Evolutionary conservation across 2,888 invertebrate species (phyloP), one percentile per base, ranked within the genome.

Genomic region (Amphipoea oculea): DNA sequence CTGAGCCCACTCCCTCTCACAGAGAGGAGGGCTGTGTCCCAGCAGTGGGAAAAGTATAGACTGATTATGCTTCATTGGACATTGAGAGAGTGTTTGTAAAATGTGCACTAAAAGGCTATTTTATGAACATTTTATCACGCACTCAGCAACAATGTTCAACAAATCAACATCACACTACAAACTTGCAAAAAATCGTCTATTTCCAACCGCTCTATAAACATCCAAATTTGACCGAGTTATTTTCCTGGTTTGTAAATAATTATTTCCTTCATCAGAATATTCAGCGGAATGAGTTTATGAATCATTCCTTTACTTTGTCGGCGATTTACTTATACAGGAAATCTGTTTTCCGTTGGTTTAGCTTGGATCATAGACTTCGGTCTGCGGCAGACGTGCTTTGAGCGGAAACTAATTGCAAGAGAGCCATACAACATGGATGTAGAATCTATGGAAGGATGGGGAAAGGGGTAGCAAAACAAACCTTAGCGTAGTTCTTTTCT

Each of bases 381-480:
- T 94, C 95, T 95, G 95, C 91, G 92, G 93, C 93, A 93, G 96
- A 96, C 95, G 94, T 95, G 96, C 96, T 96, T 96, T 96, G 96
- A 95, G 95, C 95, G 94, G 95, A 95, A 96, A 96, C 96, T 96
- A 96, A 96, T 96, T 96, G 96, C 95, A 95, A 95, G 95, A 94
- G 93, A 95, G 93, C 94, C 93, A 94, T 92, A 91, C 89, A 90
- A 93, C 94, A 84, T 40, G n/a, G 93, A 94, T 89, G 23, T 92
- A 92, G 20, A 87, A 63, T 71, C 29, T 66, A 17, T 74, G 85
- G 85, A 87, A 62, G n/a, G 14, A 0, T 6, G 4, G 0, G 0
- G 4, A 36, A 60, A 57, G 40, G 63, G n/a, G 40, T 63, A 20
- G 40, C 17, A 40, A 62, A 71, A 62, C 17, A 57, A 62, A n/a